Conservation (phyloP, 2,888 invertebrate species). For the Ligdia adustata region DNA sequence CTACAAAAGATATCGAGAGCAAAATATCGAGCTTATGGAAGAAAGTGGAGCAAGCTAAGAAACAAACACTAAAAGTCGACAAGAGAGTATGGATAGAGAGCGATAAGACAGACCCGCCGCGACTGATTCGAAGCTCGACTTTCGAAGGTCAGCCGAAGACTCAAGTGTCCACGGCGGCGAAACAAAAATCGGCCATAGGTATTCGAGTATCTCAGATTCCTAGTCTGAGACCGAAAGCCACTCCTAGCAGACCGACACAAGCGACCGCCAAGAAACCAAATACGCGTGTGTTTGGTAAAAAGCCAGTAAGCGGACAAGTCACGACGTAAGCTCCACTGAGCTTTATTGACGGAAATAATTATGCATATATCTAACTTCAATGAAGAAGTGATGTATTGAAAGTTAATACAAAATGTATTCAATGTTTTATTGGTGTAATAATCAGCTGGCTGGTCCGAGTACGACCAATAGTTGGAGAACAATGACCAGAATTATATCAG, state of each 20-base stretch:
- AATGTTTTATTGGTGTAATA: slow-evolving; percentile 10
- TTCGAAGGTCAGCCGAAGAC: slow-evolving; percentile 84
- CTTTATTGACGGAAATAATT: slow-evolving; percentile 9
- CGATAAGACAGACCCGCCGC: slow-evolving; percentile 64
- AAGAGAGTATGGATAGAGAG: slow-evolving; percentile 85
- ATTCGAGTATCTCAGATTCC: slow-evolving; percentile 76
- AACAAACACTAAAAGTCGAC: slow-evolving; percentile 83
- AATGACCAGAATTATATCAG: slow-evolving; percentile 1
- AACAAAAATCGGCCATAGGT: slow-evolving; percentile 77
- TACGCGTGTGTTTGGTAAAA: slow-evolving; percentile 61
- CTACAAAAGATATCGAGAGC: slow-evolving; percentile 87
- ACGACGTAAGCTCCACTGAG: slow-evolving; percentile 45
- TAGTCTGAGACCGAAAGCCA: slow-evolving; percentile 63
- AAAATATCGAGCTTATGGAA: slow-evolving; percentile 93
- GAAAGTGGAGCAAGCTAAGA: slow-evolving; percentile 88
- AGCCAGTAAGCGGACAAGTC: slow-evolving; percentile 57
- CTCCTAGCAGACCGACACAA: slow-evolving; percentile 47
- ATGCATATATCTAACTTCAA: slow-evolving; percentile 9
- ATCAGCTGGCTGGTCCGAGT: slow-evolving; percentile 1
- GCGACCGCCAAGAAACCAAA: slow-evolving; percentile 53
- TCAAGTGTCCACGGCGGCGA: slow-evolving; percentile 63
- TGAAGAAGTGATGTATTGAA: slow-evolving; percentile 5
- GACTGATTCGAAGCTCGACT: slow-evolving; percentile 85
- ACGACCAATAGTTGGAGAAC: slow-evolving; percentile 5
- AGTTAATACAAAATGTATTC: slow-evolving; percentile 15